Base-by-base conservation (phyloP, 2,888 invertebrate genomes). In the Metallyticus violacea region DNA sequence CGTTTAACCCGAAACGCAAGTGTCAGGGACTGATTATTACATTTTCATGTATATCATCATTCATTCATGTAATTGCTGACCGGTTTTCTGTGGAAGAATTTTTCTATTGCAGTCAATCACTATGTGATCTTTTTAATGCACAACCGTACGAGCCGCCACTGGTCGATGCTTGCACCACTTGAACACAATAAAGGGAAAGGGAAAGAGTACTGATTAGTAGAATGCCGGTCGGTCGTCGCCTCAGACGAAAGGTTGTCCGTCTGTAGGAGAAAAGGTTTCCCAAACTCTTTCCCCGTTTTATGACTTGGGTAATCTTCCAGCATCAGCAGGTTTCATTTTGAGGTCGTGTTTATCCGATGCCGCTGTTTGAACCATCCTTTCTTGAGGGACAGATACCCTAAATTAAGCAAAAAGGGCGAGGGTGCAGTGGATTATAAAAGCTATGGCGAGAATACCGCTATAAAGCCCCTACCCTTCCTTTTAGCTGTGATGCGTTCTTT, bases 301-400 rank as follows among this genome's bases (percentile, higher is more conserved):
- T 82, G 82, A 76, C 62, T 76, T 62, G 82, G 81, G 82, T 82
- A 82, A 82, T 82, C 62, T 82, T 82, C 25, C 9, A 26, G 76
- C 76, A 82, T 82, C 40, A 82, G 82, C 76, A 76, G 26, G 82
- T 82, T 82, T 82, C 82, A 82, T 82, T 82, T 76, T 82, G 82
- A 82, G 82, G 82, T 82, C 76, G 26, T 82, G 82, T 82, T 82
- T 82, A 82, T 82, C 76, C 76, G 62, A 82, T 26, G 26, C 27
- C 82, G 82, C 82, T 82, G 76, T 82, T 76, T 76, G 76, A 82
- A 26, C 82, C 81, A 6, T 82, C n/a, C 76, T 26, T 82, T 76
- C 76, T 76, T 62, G 40, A 62, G 40, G 40, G 40, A 62, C 40
- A 27, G 22, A 27, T 76, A 62, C 81, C 81, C 81, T 81, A 26